Evolutionary conservation across 2,797 vertebrate species (phyloP), one percentile per base, ranked within the genome.

Genomic region (Ispidina lecontei): DNA sequence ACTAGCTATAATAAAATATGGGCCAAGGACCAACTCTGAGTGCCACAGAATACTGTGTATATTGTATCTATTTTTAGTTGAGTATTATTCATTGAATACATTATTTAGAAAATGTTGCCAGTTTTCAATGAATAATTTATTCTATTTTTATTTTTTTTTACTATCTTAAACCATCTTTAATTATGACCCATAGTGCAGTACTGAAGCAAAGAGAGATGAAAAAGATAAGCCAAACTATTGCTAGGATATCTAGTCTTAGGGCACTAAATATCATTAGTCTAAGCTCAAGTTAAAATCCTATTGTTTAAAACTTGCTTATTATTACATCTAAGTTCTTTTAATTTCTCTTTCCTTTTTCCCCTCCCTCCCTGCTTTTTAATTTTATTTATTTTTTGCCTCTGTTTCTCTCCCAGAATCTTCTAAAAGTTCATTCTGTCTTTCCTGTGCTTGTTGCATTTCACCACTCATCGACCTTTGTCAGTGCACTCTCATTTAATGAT

Each of bases 101-200:
- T 84, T 91, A 92, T 88, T 94, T 91, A 86, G 88, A 85, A 94
- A 94, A 93, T 46, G 16, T 75, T 84, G 29, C 55, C 17, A 9
- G 15, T 59, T 94, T 92, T 84, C 70, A 76, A 78, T 84, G 22
- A 91, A 86, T 86, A 89, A 94, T 91, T 91, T 92, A 96, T 91
- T 90, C 39, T 44, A 35, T 90, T 95, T 37, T 37, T 37, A 33
- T 33, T 37, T 37, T 37, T 88, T 82, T 73, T 90, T 70, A 33
- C 71, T 93, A 55, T 90, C 63, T 84, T 89, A 84, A 44, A 63
- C 64, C 49, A 71, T 49, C 49, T 90, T 94, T 90, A 93, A 90
- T 94, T 92, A 87, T 94, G 89, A 91, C 28, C 41, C 23, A 5
- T 23, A 88, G 28, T 28, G 14, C 47, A 46, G 37, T 56, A 54